Base-by-base conservation (phyloP, 2,113 vertebrate genomes). In the Jaculus jaculus region DNA sequence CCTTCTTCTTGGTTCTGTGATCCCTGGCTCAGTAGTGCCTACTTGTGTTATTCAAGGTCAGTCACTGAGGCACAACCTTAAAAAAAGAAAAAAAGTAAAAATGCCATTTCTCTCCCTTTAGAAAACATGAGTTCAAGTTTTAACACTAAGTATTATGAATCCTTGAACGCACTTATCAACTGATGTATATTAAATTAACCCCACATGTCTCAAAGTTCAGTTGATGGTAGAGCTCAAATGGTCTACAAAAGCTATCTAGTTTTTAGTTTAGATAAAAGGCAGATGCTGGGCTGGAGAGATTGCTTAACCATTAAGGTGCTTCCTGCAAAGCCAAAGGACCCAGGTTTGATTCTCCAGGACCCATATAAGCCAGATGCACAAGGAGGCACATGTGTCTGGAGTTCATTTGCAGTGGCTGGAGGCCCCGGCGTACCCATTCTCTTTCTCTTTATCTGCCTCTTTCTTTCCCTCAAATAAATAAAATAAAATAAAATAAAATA, bases 1-100 rank as follows among this genome's bases (percentile, higher is more conserved):
- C 26, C 51, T n/a, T 81, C 84, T 84, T 61, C 63, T 88, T 82
- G 18, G 28, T 88, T 92, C 26, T 92, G 75, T 95, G 74, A 85
- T 89, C 42, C 61, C 51, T 83, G n/a, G 71, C 34, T 92, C 32
- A 51, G 9, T 2, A 68, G 32, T 61, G 26, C n/a, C 23, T 85
- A 54, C 63, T 65, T 72, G 78, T 58, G 6, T 90, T 85, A 30
- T 34, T 88, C 79, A 94, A 71, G 32, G 47, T 86, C 51, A 93
- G 51, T 16, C 71, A 47, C 37, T 91, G 21, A 85, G 4, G 24
- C 2, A 3, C 34, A 2, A 42, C 39, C n/a, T n/a, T 74, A 60
- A 51, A 51, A 51, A 51, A 51, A 51, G 51, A 51, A 51, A 51
- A 51, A 51, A n/a, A n/a, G n/a, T n/a, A n/a, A n/a, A n/a, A n/a